Evolutionary conservation across 2,888 invertebrate genomes (phyloP).

Genomic region (Agrilus biguttatus): DNA sequence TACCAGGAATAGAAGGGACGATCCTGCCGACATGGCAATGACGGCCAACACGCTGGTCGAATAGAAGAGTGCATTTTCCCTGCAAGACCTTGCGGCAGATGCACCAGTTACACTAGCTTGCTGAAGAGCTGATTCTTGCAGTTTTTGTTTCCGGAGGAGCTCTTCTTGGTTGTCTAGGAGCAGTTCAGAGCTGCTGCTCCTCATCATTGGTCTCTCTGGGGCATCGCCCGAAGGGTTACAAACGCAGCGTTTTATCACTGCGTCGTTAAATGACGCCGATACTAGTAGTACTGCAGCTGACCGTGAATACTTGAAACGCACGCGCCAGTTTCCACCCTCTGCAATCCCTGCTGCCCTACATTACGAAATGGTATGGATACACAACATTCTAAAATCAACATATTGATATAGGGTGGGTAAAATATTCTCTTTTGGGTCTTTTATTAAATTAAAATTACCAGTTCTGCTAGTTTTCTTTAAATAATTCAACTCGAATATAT

Average conservation of each 20-base stretch:
- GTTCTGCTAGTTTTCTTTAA: too few species aligned
- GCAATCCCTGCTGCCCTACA: too few species aligned
- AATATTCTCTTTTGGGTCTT: too few species aligned
- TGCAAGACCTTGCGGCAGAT: conserved; percentile 39
- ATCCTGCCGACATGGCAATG: conserved; percentile 56
- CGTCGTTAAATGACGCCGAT: not conserved
- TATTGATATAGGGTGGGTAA: too few species aligned
- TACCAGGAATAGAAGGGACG: conserved; percentile 56
- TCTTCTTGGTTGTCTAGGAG: conserved; percentile 62
- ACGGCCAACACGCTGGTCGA: conserved; percentile 55
- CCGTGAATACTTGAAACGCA: too few species aligned
- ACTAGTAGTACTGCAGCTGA: too few species aligned
- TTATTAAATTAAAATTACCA: too few species aligned
- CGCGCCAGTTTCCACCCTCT: too few species aligned
- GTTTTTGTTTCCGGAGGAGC: conserved; percentile 46
- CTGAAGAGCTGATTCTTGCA: conserved; percentile 38
- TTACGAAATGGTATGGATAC: too few species aligned
- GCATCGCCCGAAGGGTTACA: conserved; percentile 17
- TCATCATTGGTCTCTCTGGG: conserved; percentile 36
- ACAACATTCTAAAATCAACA: too few species aligned
- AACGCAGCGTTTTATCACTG: not conserved
- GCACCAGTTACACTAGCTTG: conserved; percentile 28
- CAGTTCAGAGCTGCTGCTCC: conserved; percentile 64
- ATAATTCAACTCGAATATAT: too few species aligned
- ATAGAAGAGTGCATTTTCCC: conserved; percentile 56